A percentile compares a stretch with the other conserved stretches of the same genome.
These are phyloP conservation scores for Alcedo quadribrachys DNA, from an alignment of 2,797 vertebrate genomes.

Conservation along the genomic window DNA sequence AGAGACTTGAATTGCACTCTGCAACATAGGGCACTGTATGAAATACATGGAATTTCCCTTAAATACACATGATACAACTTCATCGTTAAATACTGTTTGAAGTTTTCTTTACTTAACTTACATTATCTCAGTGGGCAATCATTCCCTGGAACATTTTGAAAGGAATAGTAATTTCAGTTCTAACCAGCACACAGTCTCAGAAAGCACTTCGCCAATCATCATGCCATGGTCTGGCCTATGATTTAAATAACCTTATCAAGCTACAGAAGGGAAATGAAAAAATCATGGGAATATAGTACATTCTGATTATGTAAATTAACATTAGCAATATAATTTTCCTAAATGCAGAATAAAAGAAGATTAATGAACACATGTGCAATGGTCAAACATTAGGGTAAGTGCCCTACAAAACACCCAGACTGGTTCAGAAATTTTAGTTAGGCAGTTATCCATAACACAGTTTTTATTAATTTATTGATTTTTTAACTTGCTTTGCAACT, in stretches of 20 bases:
- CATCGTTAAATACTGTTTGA: constrained; percentile 54
- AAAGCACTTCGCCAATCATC: not conserved
- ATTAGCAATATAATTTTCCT: not conserved
- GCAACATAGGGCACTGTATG: not conserved
- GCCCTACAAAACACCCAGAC: not conserved
- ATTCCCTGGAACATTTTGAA: constrained; percentile 72
- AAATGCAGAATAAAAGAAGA: not conserved
- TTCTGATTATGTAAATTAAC: not conserved
- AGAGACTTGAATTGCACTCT: not conserved
- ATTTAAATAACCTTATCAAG: constrained; percentile 1
- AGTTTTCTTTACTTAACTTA: constrained; percentile 64
- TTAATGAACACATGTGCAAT: not conserved
- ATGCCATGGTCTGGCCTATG: not conserved
- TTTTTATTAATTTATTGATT: not conserved
- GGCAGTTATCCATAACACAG: not conserved
- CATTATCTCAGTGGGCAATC: constrained; percentile 72
- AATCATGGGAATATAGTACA: not conserved
- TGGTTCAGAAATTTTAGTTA: constrained; percentile 20
- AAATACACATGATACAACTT: not conserved
- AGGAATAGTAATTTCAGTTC: constrained; percentile 65
- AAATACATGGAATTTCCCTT: not conserved
- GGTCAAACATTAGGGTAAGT: not conserved
- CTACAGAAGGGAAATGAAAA: not conserved
- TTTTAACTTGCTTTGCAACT: not conserved
- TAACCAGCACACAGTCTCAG: constrained; percentile 29